Evolutionary conservation across 2,113 vertebrate species (phyloP).

Genomic region (Psammodynastes pulverulentus): DNA sequence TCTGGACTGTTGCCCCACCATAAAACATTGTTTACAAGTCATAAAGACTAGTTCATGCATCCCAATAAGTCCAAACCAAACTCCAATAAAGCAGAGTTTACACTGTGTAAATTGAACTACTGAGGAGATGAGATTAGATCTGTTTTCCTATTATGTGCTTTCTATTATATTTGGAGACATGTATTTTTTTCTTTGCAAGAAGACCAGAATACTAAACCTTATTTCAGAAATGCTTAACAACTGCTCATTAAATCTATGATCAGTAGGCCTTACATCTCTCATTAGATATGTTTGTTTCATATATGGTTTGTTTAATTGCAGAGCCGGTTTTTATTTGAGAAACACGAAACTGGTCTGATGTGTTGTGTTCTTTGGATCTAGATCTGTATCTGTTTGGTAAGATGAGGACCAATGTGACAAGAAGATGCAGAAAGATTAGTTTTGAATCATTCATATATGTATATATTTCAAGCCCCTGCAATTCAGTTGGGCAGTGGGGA

Average conservation of each 20-base stretch:
- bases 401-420: not conserved
- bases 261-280: not conserved
- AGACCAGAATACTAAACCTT: not conserved
- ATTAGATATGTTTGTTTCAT: not conserved
- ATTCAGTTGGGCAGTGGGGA: not conserved
- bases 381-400: not conserved
- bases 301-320: not conserved
- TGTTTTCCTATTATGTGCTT: not conserved
- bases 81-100: not conserved
- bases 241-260: not conserved
- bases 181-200: not conserved
- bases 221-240: not conserved
- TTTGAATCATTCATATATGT: not conserved
- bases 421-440: not conserved
- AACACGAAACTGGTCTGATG: not conserved
- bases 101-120: not conserved
- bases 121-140: not conserved
- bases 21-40: not conserved
- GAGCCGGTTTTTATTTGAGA: not conserved
- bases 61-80: not conserved
- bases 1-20: not conserved
- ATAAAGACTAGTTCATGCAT: not conserved
- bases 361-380: not conserved
- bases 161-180: not conserved
- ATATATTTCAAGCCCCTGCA: not conserved